Base-by-base conservation (phyloP, 2,797 vertebrate species). In the Poecilia wingei region DNA sequence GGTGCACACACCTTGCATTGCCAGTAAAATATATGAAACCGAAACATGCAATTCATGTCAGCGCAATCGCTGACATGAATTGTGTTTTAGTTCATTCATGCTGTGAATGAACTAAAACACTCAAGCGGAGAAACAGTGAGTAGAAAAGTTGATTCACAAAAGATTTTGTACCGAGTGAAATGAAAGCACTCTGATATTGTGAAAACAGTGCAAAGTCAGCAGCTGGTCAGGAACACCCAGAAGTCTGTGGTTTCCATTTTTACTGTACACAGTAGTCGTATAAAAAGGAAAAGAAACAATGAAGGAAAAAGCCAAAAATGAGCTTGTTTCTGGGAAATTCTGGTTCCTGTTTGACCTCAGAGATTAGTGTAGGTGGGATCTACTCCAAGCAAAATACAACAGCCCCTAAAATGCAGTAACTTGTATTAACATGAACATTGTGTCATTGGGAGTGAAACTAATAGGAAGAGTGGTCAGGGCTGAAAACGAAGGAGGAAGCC, bases 161-260 rank as follows among this genome's bases (percentile, higher is more conserved):
- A 64, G 6, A 14, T 79, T 77, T 53, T 73, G 59, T 28, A 39
- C 64, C 1, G 57, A 82, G 43, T 70, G 51, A 77, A 84, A 72
- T 45, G 79, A 78, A 82, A 88, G 46, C 33, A 41, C 55, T 64
- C 22, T 6, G 0, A 82, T 66, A 41, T 81, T 71, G 61, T 79
- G 86, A 88, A 82, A 85, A 84, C 78, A 43, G 59, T 82, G 78
- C 77, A 78, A 80, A 81, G 72, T 87, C 81, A 82, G 69, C 6
- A 57, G 45, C 49, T 80, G 82, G 80, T 87, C 87, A 88, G 84
- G 89, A 94, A 89, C 91, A 92, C 90, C 87, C 87, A 90, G 82
- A 83, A 91, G 76, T 85, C 59, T 82, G 89, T 0, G 82, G 87
- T 82, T 83, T 86, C 49, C 59, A 14, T 39, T 79, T 64, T 77